phyloP scores from a whole-genome alignment of 2,888 invertebrate species.

The Athalia rosae region DNA sequence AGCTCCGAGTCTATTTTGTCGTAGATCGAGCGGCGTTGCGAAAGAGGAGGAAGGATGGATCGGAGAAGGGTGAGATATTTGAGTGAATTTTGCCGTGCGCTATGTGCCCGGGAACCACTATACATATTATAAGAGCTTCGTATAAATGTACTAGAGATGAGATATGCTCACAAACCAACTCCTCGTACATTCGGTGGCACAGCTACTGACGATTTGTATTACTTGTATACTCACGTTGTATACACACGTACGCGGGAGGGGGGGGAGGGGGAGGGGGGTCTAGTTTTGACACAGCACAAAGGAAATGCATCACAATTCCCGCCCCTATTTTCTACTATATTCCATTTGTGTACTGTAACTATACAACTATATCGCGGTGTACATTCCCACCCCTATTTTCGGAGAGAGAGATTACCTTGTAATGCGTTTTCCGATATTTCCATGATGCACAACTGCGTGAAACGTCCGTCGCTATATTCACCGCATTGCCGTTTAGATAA shows the following conservation, averaged over 20 bases:
- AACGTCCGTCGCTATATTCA: slow-evolving; percentile 34
- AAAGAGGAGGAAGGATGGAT: slow-evolving; percentile 11
- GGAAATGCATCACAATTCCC: slow-evolving; percentile 44
- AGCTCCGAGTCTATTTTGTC: slow-evolving; percentile 3
- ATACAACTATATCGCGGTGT: neutral
- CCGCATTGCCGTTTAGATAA: slow-evolving; percentile 4
- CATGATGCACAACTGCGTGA: slow-evolving; percentile 37
- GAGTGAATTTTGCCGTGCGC: neutral
- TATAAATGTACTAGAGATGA: neutral
- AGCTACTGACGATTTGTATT: neutral
- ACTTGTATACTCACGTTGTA: neutral
- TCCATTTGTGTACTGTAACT: slow-evolving; percentile 38
- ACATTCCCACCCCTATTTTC: slow-evolving; percentile 20
- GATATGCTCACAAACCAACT: slow-evolving; percentile 3
- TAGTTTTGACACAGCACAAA: slow-evolving; percentile 41
- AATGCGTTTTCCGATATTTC: slow-evolving; percentile 45
- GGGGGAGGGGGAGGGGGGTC: no score
- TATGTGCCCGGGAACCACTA: slow-evolving; percentile 1
- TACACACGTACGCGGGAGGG: neutral
- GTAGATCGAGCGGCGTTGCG: neutral
- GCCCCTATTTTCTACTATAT: slow-evolving; percentile 14
- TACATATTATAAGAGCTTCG: slow-evolving; percentile 30
- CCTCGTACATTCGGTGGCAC: slow-evolving; percentile 5
- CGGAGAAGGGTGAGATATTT: neutral
- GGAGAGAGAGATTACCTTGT: slow-evolving; percentile 40